Evolutionary conservation across 2,888 invertebrate species (phyloP), one percentile per base, ranked within the genome.

Genomic region (Pammene fasciana): DNA sequence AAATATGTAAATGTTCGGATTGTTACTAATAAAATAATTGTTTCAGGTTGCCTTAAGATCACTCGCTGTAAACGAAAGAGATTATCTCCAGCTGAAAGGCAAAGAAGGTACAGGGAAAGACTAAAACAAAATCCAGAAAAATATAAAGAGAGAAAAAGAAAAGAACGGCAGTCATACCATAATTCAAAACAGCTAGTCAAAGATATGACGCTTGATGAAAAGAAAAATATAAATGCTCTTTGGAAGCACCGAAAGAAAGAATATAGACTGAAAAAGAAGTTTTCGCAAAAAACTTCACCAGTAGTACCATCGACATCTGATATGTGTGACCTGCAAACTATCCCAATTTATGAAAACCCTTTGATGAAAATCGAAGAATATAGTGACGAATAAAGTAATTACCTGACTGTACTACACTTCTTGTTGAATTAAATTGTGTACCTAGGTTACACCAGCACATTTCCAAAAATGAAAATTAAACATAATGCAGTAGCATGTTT

Each of bases 101-200:
- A 59, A n/a, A 34, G 6, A 45, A n/a, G 45, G 10, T 59, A 59
- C 59, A 59, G 26, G 45, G 59, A 45, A n/a, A 45, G 3, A 5
- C 45, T 59, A n/a, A 59, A 59, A 45, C 59, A 10, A 59, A 59
- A 59, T 14, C 45, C 45, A 45, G 45, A 59, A 26, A 59, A 67
- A n/a, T 7, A 67, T 6, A 46, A 67, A 67, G 60, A 67, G 34
- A 18, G 16, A 16, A 67, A 61, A 61, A 8, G 43, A 45, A 67
- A 61, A 46, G n/a, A 67, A n/a, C 54, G 55, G 3, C 43, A 45
- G 14, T 6, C 10, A 34, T 61, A 67, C 38, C 67, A 67, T 34
- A 43, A 54, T 13, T 34, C 13, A n/a, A 67, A 67, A 54, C n/a
- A 16, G 9, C 45, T 67, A 0, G 61, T 36, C 8, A 61, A 36